phyloP scores from a whole-genome alignment of 1,140 invertebrate species.

The Dendrolimus kikuchii region DNA sequence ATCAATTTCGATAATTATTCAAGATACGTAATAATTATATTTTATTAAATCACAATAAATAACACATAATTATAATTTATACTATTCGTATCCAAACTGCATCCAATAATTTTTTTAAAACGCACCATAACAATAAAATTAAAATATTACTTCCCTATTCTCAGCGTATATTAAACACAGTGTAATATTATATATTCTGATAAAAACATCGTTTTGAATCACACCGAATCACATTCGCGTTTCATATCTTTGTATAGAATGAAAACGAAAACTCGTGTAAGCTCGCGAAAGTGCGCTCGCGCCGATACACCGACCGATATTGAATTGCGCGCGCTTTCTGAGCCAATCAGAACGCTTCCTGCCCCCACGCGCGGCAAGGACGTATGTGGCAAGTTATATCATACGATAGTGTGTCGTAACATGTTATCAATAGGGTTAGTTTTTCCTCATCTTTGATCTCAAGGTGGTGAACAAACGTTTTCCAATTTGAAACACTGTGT shows the following conservation, averaged over 20 bases:
- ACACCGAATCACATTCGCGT: constrained; percentile 28
- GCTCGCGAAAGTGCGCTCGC: constrained; percentile 54
- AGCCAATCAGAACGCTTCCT: constrained; percentile 31
- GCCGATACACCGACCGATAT: constrained; percentile 37
- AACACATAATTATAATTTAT: no score
- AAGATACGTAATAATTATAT: no score
- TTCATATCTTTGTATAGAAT: constrained; percentile 42
- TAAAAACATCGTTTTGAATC: constrained; percentile 2
- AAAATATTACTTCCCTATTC: no score
- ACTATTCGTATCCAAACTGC: no score
- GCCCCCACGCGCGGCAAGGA: constrained; percentile 46
- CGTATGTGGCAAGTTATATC: constrained; percentile 32
- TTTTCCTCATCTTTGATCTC: constrained; percentile 20
- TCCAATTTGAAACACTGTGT: background rate
- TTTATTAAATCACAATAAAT: no score
- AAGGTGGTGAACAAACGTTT: constrained; percentile 2
- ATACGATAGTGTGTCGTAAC: constrained; percentile 31
- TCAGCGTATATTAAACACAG: no score
- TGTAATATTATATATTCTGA: no score
- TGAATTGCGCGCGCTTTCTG: constrained; percentile 48
- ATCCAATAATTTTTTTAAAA: no score
- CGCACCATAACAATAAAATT: no score
- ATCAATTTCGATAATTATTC: no score
- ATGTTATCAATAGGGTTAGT: constrained; percentile 12
- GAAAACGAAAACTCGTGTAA: constrained; percentile 50